These are phyloP conservation scores for Dendrolimus pini DNA, from an alignment of 2,888 invertebrate species.

Conservation along the genomic window DNA sequence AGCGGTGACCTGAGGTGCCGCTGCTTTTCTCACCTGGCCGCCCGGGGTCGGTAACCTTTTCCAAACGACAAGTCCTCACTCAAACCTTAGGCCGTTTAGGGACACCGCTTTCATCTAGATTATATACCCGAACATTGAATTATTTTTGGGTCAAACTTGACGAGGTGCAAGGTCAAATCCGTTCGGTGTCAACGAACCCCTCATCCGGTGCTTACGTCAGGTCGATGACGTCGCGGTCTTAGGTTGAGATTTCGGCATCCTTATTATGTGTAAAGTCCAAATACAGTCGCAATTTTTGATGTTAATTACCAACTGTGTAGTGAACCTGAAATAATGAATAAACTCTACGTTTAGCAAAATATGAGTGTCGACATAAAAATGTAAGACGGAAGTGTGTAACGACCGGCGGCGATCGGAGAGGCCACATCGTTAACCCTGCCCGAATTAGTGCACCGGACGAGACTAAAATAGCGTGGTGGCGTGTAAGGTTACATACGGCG, in stretches of 20 bases:
- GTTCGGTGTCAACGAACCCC: constrained; percentile 70
- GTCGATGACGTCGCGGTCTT: constrained; percentile 67
- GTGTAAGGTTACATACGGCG: constrained; percentile 73
- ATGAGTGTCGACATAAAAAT: constrained; percentile 53
- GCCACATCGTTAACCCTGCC: constrained; percentile 74
- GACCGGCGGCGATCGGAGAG: constrained; percentile 55
- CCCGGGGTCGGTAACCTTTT: constrained; percentile 53
- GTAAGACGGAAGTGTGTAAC: constrained; percentile 66
- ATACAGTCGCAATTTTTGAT: constrained; percentile 4
- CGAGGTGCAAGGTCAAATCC: constrained; percentile 66
- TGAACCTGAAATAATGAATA: constrained; percentile 9
- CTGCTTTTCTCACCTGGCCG: constrained; percentile 60
- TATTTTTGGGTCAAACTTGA: constrained; percentile 58
- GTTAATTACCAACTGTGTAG: constrained; percentile 4
- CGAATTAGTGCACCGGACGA: constrained; percentile 74
- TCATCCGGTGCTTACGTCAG: constrained; percentile 62
- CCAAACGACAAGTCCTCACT: constrained; percentile 30
- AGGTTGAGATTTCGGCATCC: constrained; percentile 29
- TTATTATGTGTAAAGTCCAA: constrained; percentile 1
- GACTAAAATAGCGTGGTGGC: constrained; percentile 72
- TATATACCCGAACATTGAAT: constrained; percentile 19
- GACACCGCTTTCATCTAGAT: constrained; percentile 14
- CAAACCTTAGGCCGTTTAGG: constrained; percentile 18
- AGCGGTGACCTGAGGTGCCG: constrained; percentile 72
- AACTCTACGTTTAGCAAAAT: constrained; percentile 24